Base-by-base conservation (phyloP, 2,888 invertebrate species). In the Halocaridina rubra region DNA sequence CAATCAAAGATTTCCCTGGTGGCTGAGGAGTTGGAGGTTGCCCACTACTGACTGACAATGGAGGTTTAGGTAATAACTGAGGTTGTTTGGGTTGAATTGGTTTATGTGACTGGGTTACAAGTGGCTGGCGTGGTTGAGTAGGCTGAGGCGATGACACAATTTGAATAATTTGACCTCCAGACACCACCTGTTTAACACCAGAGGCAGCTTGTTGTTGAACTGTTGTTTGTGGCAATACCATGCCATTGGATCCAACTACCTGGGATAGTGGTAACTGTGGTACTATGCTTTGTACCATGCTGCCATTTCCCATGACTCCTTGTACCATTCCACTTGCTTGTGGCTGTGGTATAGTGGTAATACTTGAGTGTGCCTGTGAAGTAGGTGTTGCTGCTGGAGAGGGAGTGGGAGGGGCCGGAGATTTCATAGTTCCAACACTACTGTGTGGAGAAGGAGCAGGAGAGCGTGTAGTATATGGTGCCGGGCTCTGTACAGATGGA, bases 31-130 rank as follows among this genome's bases (percentile, higher is more conserved):
- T 32, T 27, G 88, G 46, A 27, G 84, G 88, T 57, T 80, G 84
- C 19, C 80, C 72, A 71, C 77, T 76, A 8, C 61, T 79, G 24
- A 78, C 75, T 29, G 64, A 57, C 46, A 80, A 84, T 13, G 88
- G 84, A 22, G 80, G 75, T 39, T 86, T 86, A 3, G 86, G 86
- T 5, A 88, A 59, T 29, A 86, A 80, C 78, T 88, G 88, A 16
- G 88, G 88, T 24, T 88, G 88, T 64, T 88, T 88, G 32, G 87
- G 87, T 39, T 87, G 87, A 30, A 87, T 87, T n/a, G 85, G 86
- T 32, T 88, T 88, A 46, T 80, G 86, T 72, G 84, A 46, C 10
- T 84, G 81, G 22, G 84, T 74, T 29, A 77, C 46, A 10, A 86
- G 74, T 53, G 80, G 71, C 53, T 82, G 82, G 19, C 82, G 71